Evolutionary conservation across 64 coral and sea anemone genomes (phyloP), one percentile per base, ranked within the genome.

Genomic region (Porites australiensis): DNA sequence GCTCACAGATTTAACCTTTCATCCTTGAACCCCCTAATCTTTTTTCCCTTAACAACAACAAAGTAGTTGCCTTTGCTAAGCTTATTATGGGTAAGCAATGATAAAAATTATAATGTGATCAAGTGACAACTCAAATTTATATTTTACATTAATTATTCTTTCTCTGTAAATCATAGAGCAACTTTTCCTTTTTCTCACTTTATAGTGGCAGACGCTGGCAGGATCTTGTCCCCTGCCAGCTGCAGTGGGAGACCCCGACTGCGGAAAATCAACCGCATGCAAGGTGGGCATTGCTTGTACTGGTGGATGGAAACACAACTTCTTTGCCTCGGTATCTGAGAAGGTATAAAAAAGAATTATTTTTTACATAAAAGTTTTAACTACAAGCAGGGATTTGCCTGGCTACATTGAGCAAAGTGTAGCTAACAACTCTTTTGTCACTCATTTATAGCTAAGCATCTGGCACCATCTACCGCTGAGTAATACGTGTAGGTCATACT

Each of bases 271-370:
- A 0, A 80, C 0, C n/a, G 58, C 79, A 44, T 82, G 79, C 27
- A 82, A 82, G 44, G 53, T 82, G 55, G 79, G 57, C 21, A 20
- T 64, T 13, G 59, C 79, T 45, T 37, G 23, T 13, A 84, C 81
- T 48, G 61, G 81, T 12, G 81, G 81, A 44, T 69, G 59, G 58
- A 84, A 64, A 65, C 44, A 84, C 61, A 62, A 84, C 21, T 84
- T 68, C 81, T 84, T 84, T 84, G 46, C 81, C 48, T 44, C 81
- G 2, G 59, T 84, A 64, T 65, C 81, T 19, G 62, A 84, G 19
- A 84, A 84, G 27, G 81, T 37, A 37, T 37, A 37, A 37, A 37
- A 37, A 37, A 37, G 27, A 37, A 37, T 37, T 37, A 37, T 37
- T 37, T 37, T 37, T 37, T 37, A 37, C 27, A 37, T 37, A 37